Conservation (phyloP, 2,888 invertebrate species). For the Drosophila anomalata region DNA sequence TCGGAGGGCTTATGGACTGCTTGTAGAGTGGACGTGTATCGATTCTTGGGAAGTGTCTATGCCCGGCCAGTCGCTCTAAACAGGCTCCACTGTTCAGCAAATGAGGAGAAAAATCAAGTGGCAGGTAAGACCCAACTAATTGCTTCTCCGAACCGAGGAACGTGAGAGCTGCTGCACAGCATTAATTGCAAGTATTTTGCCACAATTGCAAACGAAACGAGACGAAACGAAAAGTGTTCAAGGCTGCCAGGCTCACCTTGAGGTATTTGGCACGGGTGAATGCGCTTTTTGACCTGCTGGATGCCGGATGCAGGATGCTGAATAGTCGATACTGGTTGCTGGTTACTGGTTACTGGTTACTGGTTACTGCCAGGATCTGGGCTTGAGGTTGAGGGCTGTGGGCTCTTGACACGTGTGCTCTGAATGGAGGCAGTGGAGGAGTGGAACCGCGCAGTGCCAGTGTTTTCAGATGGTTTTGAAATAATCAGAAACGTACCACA, state of each 20-base stretch:
- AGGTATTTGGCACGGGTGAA: conserved; percentile 54
- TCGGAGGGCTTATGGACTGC: not conserved
- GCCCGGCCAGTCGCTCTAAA: not conserved
- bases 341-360: not conserved
- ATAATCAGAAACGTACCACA: conserved; percentile 51
- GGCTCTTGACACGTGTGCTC: conserved; percentile 51
- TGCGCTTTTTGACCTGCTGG: conserved; percentile 73
- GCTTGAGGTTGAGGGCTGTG: not conserved
- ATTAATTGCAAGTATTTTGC: conserved; percentile 49
- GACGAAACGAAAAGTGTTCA: conserved; percentile 3
- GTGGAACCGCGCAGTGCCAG: conserved; percentile 14
- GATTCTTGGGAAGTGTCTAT: too few species aligned
- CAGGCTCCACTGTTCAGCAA: not conserved
- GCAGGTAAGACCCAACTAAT: conserved; percentile 53
- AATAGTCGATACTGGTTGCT: not conserved
- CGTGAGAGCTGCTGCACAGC: conserved; percentile 32
- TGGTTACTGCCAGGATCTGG: not conserved
- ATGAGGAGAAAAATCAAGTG: conserved; percentile 38
- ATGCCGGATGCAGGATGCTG: conserved; percentile 8
- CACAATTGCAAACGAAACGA: conserved; percentile 17
- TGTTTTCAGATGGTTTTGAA: conserved; percentile 21
- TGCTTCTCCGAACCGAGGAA: conserved; percentile 36
- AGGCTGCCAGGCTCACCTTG: conserved; percentile 20
- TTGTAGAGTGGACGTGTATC: not conserved
- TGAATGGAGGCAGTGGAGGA: conserved; percentile 21